A percentile compares a stretch with the other conserved stretches of the same genome.
Evolutionary conservation across 30 jellyfish, hydroid and myxozoan genomes (phyloP).

Genomic region (Turritopsis rubra): DNA sequence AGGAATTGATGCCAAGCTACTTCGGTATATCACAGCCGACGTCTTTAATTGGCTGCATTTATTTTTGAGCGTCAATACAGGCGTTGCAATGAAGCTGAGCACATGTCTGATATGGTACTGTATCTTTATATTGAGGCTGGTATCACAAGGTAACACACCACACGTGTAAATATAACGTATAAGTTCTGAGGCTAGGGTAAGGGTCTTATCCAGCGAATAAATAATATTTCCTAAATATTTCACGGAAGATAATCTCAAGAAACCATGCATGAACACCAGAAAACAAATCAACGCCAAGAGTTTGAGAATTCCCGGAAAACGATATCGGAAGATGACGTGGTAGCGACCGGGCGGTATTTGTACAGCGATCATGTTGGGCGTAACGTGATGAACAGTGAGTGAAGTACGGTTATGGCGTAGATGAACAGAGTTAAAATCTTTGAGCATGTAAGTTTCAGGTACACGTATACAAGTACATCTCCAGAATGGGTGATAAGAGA

Average conservation of each 20-base stretch:
- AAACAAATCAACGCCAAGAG: constrained; percentile 45
- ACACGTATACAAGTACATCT: constrained; percentile 55
- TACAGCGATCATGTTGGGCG: constrained; percentile 84
- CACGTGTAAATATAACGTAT: neutral
- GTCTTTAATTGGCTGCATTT: neutral
- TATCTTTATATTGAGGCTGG: neutral
- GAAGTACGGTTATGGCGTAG: constrained; percentile 34
- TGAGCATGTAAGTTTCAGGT: constrained; percentile 39
- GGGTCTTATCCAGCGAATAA: neutral
- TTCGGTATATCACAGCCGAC: neutral
- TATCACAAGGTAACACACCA: neutral
- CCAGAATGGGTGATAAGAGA: constrained; percentile 97
- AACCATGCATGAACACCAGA: neutral
- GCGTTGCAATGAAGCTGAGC: neutral
- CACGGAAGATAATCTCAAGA: neutral
- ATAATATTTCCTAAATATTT: neutral
- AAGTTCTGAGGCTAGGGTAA: neutral
- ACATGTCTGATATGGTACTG: neutral
- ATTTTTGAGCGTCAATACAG: neutral
- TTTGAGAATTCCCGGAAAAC: constrained; percentile 74
- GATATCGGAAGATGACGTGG: constrained; percentile 67
- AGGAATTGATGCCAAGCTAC: neutral
- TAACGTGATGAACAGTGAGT: constrained; percentile 53
- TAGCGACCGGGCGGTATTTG: constrained; percentile 83
- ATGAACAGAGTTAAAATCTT: constrained; percentile 23